phyloP scores from a whole-genome alignment of 2,888 invertebrate species.

The Phaedon cochleariae region DNA sequence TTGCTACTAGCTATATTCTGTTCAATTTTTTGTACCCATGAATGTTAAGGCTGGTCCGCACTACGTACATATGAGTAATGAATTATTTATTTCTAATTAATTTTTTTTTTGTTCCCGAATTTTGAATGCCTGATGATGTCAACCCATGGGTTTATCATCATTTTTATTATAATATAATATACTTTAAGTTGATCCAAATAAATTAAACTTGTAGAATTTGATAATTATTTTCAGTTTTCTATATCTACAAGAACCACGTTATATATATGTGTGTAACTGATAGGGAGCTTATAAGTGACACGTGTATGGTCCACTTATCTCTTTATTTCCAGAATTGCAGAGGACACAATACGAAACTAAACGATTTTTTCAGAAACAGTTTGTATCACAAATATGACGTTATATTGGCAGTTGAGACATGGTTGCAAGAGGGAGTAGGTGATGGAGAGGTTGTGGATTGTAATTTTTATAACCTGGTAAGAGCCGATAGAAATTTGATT shows the following conservation, averaged over 20 bases:
- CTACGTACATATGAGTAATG: not conserved
- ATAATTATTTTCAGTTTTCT: too few species aligned
- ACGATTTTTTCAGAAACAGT: constrained; percentile 8
- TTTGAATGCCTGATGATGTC: not conserved
- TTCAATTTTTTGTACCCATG: not conserved
- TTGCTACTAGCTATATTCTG: not conserved
- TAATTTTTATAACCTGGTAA: constrained; percentile 7
- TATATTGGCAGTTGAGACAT: constrained; percentile 2
- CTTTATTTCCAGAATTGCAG: constrained; percentile 7
- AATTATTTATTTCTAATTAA: not conserved
- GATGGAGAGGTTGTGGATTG: constrained; percentile 5
- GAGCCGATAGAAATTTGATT: constrained; percentile 4
- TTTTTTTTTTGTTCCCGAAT: not conserved
- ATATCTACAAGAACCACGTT: too few species aligned
- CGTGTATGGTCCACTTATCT: constrained; percentile 4
- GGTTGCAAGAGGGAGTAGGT: constrained; percentile 4
- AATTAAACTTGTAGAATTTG: not conserved
- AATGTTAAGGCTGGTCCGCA: not conserved
- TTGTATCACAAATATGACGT: constrained; percentile 8
- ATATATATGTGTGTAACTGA: not conserved
- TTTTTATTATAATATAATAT: not conserved
- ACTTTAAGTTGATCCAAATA: not conserved
- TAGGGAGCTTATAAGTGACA: constrained; percentile 1
- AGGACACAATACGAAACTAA: not conserved
- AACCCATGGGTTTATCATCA: not conserved